Evolutionary conservation across 1,140 invertebrate species (phyloP).

Genomic region (Globodera ellingtonae): DNA sequence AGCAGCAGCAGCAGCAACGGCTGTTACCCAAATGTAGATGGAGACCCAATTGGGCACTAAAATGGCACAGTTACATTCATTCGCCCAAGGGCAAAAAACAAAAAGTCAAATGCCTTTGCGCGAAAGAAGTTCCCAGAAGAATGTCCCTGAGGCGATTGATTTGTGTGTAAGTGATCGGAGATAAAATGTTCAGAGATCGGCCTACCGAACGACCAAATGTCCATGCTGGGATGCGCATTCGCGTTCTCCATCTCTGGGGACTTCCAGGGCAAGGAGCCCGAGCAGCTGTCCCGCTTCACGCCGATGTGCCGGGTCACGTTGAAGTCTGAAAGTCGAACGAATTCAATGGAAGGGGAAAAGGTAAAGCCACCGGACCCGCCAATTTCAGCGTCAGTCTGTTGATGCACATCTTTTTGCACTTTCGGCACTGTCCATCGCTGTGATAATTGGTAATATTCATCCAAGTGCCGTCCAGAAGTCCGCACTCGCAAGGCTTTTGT

Average conservation of each 20-base stretch:
- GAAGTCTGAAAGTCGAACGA: neutral
- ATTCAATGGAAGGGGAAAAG: conserved; percentile 14
- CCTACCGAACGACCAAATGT: conserved; percentile 34
- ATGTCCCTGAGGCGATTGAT: conserved; percentile 15
- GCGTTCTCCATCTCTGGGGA: conserved; percentile 32
- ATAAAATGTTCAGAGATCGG: neutral
- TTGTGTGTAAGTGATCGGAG: neutral
- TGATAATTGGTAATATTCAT: conserved; percentile 23
- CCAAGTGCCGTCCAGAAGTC: conserved; percentile 28
- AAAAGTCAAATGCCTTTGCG: neutral
- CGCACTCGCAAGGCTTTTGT: conserved; percentile 34
- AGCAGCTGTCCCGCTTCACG: conserved; percentile 26
- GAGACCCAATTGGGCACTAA: neutral
- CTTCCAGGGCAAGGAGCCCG: conserved; percentile 37
- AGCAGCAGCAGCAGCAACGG: neutral
- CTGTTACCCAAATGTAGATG: neutral
- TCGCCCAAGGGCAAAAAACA: conserved; percentile 22
- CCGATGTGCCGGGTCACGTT: conserved; percentile 13
- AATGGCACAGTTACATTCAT: neutral
- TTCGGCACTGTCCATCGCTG: conserved; percentile 13
- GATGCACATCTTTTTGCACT: conserved; percentile 28
- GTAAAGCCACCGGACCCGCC: conserved; percentile 17
- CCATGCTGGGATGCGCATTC: neutral
- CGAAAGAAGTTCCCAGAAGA: conserved; percentile 40
- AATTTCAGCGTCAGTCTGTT: conserved; percentile 36